These are phyloP conservation scores for Cervus canadensis DNA, from an alignment of 2,113 vertebrate genomes.

Conservation along the genomic window DNA sequence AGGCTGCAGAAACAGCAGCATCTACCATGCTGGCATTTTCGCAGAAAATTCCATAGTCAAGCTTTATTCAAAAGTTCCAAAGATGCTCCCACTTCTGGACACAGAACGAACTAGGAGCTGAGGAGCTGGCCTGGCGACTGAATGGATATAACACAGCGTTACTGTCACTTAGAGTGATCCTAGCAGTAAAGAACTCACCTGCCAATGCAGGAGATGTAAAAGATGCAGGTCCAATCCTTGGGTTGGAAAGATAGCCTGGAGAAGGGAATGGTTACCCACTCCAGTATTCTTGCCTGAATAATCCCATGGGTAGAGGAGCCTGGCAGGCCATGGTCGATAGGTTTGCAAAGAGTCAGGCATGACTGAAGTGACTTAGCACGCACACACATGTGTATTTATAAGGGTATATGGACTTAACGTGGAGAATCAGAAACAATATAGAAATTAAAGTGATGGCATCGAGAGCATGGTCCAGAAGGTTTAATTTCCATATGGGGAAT, in stretches of 20 bases:
- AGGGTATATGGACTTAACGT: not conserved
- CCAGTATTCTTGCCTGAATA: not conserved
- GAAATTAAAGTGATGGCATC: not conserved
- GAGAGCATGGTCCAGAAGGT: not conserved
- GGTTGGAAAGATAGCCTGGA: not conserved
- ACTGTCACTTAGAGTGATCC: not conserved
- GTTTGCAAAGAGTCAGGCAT: not conserved
- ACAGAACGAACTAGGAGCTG: not conserved
- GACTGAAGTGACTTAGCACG: not conserved
- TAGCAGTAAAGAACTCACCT: not conserved
- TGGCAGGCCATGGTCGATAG: not conserved
- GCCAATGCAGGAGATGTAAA: not conserved
- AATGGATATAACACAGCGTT: not conserved
- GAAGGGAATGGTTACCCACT: not conserved
- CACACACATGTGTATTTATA: not conserved
- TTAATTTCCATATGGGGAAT: not conserved
- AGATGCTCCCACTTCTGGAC: not conserved
- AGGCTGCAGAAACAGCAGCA: not conserved
- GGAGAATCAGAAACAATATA: not conserved
- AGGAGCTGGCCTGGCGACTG: not conserved
- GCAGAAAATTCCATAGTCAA: not conserved
- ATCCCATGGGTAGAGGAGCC: not conserved
- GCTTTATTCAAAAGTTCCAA: not conserved
- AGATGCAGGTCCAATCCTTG: fast-evolving
- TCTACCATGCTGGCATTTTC: not conserved